Evolutionary conservation across 2,113 vertebrate genomes (phyloP).

Genomic region (Centrocercus urophasianus): DNA sequence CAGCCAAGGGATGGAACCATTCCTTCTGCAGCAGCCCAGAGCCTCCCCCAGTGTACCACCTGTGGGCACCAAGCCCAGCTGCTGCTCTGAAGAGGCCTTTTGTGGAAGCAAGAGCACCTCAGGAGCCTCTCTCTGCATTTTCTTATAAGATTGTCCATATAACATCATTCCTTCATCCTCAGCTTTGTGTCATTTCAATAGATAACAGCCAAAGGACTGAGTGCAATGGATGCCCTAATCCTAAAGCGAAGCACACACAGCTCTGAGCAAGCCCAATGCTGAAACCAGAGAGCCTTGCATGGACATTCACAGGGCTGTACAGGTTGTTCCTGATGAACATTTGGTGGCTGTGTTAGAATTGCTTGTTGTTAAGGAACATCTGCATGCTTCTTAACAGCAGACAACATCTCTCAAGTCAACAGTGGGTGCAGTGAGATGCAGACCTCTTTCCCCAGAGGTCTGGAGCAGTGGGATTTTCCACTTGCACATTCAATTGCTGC

Average conservation of each 20-base stretch:
- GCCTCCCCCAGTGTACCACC: no score
- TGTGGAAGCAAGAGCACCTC: background rate
- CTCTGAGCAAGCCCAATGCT: background rate
- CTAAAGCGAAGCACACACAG: background rate
- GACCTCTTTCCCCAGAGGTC: background rate
- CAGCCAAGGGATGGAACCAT: no score
- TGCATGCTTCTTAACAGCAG: rapidly evolving
- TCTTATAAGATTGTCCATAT: background rate
- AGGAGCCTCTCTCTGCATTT: background rate
- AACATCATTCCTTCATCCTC: background rate
- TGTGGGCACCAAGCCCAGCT: no score
- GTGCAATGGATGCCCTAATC: rapidly evolving
- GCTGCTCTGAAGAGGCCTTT: background rate
- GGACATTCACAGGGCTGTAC: background rate
- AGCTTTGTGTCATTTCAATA: background rate
- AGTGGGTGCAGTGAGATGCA: background rate
- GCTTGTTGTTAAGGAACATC: rapidly evolving
- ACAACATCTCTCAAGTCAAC: rapidly evolving
- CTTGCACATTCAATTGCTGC: background rate
- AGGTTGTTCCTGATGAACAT: rapidly evolving
- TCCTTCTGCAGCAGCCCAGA: no score
- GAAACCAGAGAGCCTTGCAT: rapidly evolving
- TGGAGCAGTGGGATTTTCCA: background rate
- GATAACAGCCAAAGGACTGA: background rate
- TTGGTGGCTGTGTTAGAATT: rapidly evolving